Evolutionary conservation across 64 coral and sea anemone species (phyloP).

Genomic region (Montipora capricornis): DNA sequence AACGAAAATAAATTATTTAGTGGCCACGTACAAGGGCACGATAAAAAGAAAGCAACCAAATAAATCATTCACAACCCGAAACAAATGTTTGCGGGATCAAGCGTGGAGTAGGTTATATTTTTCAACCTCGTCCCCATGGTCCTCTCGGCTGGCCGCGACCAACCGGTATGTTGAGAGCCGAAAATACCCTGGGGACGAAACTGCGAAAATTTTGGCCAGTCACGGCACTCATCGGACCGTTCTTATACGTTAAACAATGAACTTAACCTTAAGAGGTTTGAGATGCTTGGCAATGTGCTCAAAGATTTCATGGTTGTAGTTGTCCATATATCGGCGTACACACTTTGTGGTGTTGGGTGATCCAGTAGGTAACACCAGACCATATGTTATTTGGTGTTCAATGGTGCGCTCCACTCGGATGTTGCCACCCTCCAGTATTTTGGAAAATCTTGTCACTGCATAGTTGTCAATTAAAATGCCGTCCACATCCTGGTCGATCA

Average conservation of each 20-base stretch:
- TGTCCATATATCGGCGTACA: conserved; percentile 76
- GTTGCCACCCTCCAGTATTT: conserved; percentile 17
- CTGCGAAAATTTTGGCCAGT: no score
- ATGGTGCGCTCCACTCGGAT: conserved; percentile 78
- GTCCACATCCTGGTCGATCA: conserved; percentile 56
- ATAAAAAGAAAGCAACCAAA: no score
- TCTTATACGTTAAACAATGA: neutral
- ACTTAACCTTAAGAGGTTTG: conserved; percentile 44
- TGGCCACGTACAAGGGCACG: no score
- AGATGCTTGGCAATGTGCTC: conserved; percentile 77
- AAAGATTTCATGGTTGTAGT: conserved; percentile 92
- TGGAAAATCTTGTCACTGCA: conserved; percentile 86
- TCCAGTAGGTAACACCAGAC: conserved; percentile 76
- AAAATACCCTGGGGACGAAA: no score
- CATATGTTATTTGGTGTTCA: conserved; percentile 87
- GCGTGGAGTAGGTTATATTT: no score
- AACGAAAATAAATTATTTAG: no score
- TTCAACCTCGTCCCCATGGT: no score
- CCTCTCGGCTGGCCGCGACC: no score
- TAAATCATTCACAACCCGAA: no score
- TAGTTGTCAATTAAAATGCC: conserved; percentile 91
- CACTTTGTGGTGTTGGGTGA: conserved; percentile 54
- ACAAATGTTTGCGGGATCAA: no score
- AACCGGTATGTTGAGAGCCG: no score
- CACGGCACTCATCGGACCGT: neutral